phyloP scores from a whole-genome alignment of 2,113 vertebrate genomes.

The Psittacara wagleri region DNA sequence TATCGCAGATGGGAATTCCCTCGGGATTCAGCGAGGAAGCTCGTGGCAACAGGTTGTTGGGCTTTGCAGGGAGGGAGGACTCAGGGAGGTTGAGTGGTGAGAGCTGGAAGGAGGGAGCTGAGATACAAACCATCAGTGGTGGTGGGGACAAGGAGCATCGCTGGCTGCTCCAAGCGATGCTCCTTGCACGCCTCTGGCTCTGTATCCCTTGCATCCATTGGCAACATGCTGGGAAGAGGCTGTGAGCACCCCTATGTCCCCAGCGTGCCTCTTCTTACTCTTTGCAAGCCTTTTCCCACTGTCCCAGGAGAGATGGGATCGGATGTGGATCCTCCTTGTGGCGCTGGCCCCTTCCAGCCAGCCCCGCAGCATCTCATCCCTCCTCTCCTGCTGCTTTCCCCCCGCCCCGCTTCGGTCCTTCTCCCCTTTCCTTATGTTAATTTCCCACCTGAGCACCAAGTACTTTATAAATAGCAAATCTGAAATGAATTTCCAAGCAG shows the following conservation, averaged over 20 bases:
- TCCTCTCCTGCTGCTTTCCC: neutral
- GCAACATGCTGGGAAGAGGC: neutral
- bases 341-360: neutral
- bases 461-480: constrained; percentile 86
- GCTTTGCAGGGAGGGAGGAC: neutral
- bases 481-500: constrained; percentile 85
- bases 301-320: neutral
- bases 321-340: neutral
- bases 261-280: rapidly evolving
- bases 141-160: neutral
- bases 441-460: constrained; percentile 84
- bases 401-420: neutral
- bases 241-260: rapidly evolving
- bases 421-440: constrained; percentile 76
- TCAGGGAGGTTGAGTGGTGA: neutral
- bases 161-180: neutral
- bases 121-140: rapidly evolving
- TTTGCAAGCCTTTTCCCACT: neutral
- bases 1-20: constrained; percentile 44
- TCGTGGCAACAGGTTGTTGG: constrained; percentile 45
- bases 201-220: neutral
- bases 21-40: constrained; percentile 33
- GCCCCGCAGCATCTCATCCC: neutral
- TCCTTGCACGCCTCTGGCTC: neutral
- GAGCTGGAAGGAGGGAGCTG: neutral